Evolutionary conservation across 2,888 invertebrate species (phyloP).

Genomic region (Alviniconcha strummeri): DNA sequence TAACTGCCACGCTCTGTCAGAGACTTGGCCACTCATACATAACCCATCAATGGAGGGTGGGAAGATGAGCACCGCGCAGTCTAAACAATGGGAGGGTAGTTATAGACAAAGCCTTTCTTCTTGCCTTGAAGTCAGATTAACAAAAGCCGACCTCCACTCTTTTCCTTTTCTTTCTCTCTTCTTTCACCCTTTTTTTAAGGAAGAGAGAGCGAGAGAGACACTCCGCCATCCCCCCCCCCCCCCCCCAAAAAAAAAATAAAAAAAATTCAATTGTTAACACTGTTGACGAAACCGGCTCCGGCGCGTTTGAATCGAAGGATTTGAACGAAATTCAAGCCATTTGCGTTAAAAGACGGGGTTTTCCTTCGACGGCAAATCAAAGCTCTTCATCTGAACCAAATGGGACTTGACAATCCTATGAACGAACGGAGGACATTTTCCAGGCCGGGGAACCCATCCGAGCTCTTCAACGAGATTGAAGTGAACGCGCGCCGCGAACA

Average conservation of each 20-base stretch:
- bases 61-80: not conserved
- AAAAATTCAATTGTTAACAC: too few relatives aligned
- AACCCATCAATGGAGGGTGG: conserved; percentile 17
- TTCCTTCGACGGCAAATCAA: not conserved
- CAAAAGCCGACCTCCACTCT: too few relatives aligned
- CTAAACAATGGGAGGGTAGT: not conserved
- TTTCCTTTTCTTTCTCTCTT: not conserved
- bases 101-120: too few relatives aligned
- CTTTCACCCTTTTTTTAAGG: too few relatives aligned
- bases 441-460: conserved; percentile 9
- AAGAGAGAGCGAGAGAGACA: too few relatives aligned
- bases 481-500: conserved; percentile 9
- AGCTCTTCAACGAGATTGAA: conserved; percentile 20
- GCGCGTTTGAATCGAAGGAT: too few relatives aligned
- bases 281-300: too few relatives aligned
- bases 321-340: too few relatives aligned
- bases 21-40: conserved; percentile 27
- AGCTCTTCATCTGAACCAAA: not conserved
- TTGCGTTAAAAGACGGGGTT: too few relatives aligned
- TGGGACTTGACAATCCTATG: conserved; percentile 7
- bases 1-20: conserved; percentile 23
- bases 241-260: too few relatives aligned
- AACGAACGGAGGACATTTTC: conserved; percentile 6
- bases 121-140: too few relatives aligned
- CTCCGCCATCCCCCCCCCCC: too few relatives aligned